Conservation (phyloP, 2,888 invertebrate species). For the Ferrisia virgata region DNA sequence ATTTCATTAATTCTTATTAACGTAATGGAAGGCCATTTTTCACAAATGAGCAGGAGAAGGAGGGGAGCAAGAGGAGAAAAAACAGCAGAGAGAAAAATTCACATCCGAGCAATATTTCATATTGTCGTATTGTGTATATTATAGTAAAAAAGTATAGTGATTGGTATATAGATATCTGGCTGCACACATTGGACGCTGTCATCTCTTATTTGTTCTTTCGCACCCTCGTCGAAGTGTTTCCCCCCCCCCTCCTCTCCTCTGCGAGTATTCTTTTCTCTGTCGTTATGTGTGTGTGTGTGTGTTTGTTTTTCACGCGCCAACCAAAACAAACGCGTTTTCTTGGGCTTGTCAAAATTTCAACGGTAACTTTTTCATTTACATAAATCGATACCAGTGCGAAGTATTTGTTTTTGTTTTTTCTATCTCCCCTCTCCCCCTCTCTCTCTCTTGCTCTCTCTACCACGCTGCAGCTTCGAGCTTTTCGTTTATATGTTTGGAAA, state of each 20-base stretch:
- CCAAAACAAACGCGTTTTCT: background rate
- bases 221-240: background rate
- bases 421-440: too few species aligned
- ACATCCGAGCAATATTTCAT: background rate
- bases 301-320: background rate
- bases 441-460: too few species aligned
- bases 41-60: too few species aligned
- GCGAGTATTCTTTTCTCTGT: background rate
- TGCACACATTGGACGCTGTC: background rate
- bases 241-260: background rate
- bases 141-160: too few species aligned
- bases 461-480: too few species aligned
- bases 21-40: constrained; percentile 14
- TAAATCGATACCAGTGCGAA: constrained; percentile 8
- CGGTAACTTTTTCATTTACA: constrained; percentile 23
- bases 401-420: background rate
- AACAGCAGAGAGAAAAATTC: background rate
- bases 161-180: background rate
- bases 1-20: constrained; percentile 28
- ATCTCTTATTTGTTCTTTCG: background rate
- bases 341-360: background rate
- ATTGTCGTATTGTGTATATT: background rate
- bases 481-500: too few species aligned
- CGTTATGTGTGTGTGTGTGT: too few species aligned
- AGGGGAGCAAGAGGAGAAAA: too few species aligned